A percentile compares a stretch with the other conserved stretches of the same genome.
Conservation (phyloP, 2,113 vertebrate genomes). For the Muntiacus reevesi region DNA sequence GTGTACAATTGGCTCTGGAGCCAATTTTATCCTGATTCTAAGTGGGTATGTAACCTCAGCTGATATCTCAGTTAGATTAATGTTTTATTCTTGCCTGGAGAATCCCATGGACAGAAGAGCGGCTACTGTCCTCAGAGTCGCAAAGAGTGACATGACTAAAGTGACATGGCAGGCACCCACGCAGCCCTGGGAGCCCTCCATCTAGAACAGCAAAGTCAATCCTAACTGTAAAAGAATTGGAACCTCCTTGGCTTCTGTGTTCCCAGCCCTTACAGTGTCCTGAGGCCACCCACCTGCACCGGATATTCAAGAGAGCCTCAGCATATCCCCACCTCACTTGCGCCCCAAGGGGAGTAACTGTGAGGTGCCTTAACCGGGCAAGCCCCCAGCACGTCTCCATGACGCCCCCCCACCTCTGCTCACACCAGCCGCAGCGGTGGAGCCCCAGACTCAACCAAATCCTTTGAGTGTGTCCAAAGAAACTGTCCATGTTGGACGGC, state of each 20-base stretch:
- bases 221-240: background rate
- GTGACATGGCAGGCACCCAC: accelerated
- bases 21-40: background rate
- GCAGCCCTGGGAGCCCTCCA: no score
- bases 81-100: background rate
- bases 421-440: background rate
- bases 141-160: background rate
- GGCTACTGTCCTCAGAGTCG: background rate
- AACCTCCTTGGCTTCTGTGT: background rate
- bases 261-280: background rate
- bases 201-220: background rate
- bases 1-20: background rate
- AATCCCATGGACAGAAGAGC: background rate
- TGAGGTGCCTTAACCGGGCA: background rate
- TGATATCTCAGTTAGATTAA: background rate
- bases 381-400: accelerated
- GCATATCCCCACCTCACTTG: no score
- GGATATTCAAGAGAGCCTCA: background rate
- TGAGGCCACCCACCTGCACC: no score
- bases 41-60: background rate
- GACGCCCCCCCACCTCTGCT: accelerated
- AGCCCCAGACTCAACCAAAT: background rate
- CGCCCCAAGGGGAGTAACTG: background rate
- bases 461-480: background rate
- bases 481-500: background rate